Base-by-base conservation (phyloP, 1,140 invertebrate species). In the Pseudomyrmex pallidus region DNA sequence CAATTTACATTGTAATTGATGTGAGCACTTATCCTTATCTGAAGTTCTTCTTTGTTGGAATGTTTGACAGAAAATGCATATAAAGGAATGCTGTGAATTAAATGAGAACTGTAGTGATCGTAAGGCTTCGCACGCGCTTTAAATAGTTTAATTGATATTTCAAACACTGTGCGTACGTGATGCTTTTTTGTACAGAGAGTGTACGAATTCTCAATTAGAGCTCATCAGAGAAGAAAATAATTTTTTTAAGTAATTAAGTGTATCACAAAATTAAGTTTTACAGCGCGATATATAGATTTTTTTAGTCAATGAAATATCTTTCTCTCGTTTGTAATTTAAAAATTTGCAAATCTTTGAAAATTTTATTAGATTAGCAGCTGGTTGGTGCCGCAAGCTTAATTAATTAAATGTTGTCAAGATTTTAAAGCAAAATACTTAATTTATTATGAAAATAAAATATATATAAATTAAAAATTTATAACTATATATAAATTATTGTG, bases 1-100 rank as follows among this genome's bases (percentile, higher is more conserved):
- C 44, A 2, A 70, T 59, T 22, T 61, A 77, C 56, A 17, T 35
- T 70, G 44, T 72, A 17, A 82, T 70, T 8, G 44, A 70, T 82
- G 56, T 74, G 52, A 17, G 87, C 88, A 89, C 87, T 89, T 63
- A 89, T 89, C 88, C 88, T 89, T 89, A 89, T 89, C 87, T 89
- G 88, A 89, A 89, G n/a, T 52, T 80, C 83, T 73, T 57, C 62
- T 83, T 87, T n/a, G 52, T 52, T 68, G 22, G 13, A 59, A 67
- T 52, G 56, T 70, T 46, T 7, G 22, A 64, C 35, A 22, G 61
- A 57, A 50, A 59, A 46, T 62, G 46, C 54, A 13, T 72, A n/a
- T 50, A 35, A 35, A 57, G 8, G 67, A 80, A 59, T 82, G 52
- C 50, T 80, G 35, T 35, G 12, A 48, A 68, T 87, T 70, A 64